phyloP scores from a whole-genome alignment of 2,888 invertebrate species.

The Scaeva pyrastri region DNA sequence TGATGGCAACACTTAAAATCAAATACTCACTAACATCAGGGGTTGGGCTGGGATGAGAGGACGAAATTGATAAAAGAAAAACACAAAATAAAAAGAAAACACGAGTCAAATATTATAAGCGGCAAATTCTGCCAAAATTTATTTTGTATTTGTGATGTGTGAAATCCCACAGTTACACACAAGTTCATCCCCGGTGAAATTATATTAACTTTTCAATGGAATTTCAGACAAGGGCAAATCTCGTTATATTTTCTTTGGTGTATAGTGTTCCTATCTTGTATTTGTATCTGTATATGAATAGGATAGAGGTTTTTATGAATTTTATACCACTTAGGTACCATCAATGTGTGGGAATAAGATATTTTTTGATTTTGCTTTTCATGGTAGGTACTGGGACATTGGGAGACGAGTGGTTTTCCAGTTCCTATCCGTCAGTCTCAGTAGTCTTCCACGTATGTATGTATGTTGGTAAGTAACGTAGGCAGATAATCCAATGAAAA shows the following conservation, averaged over 20 bases:
- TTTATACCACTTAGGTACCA: neutral
- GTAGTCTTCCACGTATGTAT: neutral
- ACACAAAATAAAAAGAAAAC: no score
- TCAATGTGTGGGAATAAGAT: neutral
- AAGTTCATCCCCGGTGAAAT: slow-evolving; percentile 32
- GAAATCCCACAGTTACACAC: slow-evolving; percentile 8
- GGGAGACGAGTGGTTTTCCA: no score
- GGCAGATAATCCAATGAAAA: neutral
- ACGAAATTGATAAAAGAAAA: no score
- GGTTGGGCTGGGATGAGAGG: no score
- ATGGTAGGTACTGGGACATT: no score
- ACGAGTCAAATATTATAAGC: neutral
- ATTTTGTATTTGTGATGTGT: slow-evolving; percentile 52
- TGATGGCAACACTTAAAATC: no score
- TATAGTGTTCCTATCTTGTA: no score
- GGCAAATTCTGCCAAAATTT: slow-evolving; percentile 55
- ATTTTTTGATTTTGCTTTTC: no score
- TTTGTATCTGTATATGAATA: no score
- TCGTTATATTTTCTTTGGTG: neutral
- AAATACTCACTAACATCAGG: no score
- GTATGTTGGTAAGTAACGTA: neutral
- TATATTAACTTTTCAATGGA: slow-evolving; percentile 56
- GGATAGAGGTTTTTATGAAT: neutral
- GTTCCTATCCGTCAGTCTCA: no score
- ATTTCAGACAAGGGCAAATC: neutral